Base-by-base conservation (phyloP, 2,888 invertebrate genomes). In the Cheilosia variabilis region DNA sequence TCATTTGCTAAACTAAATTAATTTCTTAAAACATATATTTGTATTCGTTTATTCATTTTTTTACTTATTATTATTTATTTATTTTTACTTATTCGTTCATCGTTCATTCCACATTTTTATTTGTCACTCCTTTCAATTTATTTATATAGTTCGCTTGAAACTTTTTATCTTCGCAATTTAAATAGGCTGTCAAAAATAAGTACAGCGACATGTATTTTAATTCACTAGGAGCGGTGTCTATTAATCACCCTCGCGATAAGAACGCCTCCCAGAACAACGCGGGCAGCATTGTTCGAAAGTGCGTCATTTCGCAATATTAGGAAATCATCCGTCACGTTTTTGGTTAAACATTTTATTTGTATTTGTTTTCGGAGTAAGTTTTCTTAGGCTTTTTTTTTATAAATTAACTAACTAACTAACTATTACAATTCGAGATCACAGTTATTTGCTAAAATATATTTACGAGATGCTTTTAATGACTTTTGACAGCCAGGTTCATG, bases 401-500 rank as follows among this genome's bases (percentile, higher is more conserved):
- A 68, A 60, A 68, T 68, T 31, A 55, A 45, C 43, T 45, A 55
- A 60, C 13, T 22, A n/a, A n/a, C n/a, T n/a, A n/a, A 5, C 22
- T 43, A 55, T 6, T 2, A 65, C 15, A 45, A 65, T 52, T 76
- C 52, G 76, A 77, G 69, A 78, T 78, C 53, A 65, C 50, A 60
- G 17, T 9, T 45, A 34, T 27, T 13, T 27, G 3, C 17, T 10
- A 34, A 41, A 13, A 60, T 43, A 24, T 41, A 6, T 43, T 31
- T 43, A 57, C 31, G 27, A 37, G 47, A 63, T 34, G 45, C 7
- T 43, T 58, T 62, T 69, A 78, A 41, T 69, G 37, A 13, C 37
- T 50, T 69, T 50, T 53, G 2, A 78, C 19, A 1, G 22, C 45
- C 4, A 57, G 24, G 43, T 37, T 87, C 34, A 91, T 90, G n/a